Base-by-base conservation (phyloP, 2,888 invertebrate genomes). In the Opisthograptis luteolata region DNA sequence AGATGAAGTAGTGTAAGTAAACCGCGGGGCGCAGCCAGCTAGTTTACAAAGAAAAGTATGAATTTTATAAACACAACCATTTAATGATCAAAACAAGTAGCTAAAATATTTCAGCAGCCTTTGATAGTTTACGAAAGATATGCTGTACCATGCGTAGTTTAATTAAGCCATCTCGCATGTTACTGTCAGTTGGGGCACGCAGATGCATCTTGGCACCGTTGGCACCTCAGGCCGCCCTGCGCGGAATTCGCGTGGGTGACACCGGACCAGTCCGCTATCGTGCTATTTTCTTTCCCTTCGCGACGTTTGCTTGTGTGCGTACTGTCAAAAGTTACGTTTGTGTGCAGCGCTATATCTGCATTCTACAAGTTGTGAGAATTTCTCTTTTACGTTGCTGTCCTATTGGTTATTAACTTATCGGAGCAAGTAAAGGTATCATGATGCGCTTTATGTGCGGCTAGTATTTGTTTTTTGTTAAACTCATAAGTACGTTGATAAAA, bases 161-260 rank as follows among this genome's bases (percentile, higher is more conserved):
- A 31, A 41, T 41, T 22, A 20, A 40, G 25, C 36, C 12, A 22
- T 41, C 25, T 13, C n/a, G 42, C 12, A 3, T 3, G 25, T 25
- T 25, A 22, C 22, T 10, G 37, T 53, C 43, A 48, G 45, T 55
- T 59, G 62, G 60, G 43, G 55, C 55, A 12, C 55, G 60, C 49
- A 48, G 45, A 48, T 59, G 54, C 48, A 54, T 44, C 41, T 52
- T 55, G 58, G 54, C 52, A 44, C 37, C 44, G 27, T 50, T 41
- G 42, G 58, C 60, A 58, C 54, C 62, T 60, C 55, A 25, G 49
- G 47, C 59, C 68, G 76, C 73, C 66, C 71, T 71, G 72, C 35
- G 63, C 63, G 80, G 87, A 84, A 88, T 88, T 86, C 70, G 84
- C 81, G 87, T 87, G 82, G 87, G 87, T 61, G 76, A 61, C 62